Base-by-base conservation (phyloP, 1,140 invertebrate genomes). In the Wasmannia auropunctata region DNA sequence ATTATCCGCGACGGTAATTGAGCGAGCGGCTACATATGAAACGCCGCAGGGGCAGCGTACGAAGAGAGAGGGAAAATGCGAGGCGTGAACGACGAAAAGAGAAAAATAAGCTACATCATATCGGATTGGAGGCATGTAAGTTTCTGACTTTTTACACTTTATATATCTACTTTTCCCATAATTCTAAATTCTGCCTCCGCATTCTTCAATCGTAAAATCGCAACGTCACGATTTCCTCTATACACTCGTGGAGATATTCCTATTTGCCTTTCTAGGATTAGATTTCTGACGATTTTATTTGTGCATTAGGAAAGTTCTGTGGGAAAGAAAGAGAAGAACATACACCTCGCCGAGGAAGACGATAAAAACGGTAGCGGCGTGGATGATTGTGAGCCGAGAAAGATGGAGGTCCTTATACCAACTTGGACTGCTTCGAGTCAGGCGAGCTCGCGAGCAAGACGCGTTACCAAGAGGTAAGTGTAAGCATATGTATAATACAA, bases 1-100 rank as follows among this genome's bases (percentile, higher is more conserved):
- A 93, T 93, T 92, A 93, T 92, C 86, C 89, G 87, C 90, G 91
- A 92, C 79, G 91, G 91, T 93, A 93, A 94, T 93, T 93, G 92
- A 93, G 91, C 87, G 88, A 91, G 88, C 72, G 92, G 86, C 43
- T 77, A n/a, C n/a, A n/a, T n/a, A 76, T n/a, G 37, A 67, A n/a
- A 76, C 85, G 63, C 77, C 31, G 58, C 25, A 25, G 22, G 54
- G 14, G 34, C 11, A 51, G 54, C 49, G 46, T 67, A 69, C 6
- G 49, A 65, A 14, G 54, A 54, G 49, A 58, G 40, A 58, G 69
- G 11, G 31, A 60, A 88, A 70, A 8, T 56, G 8, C 11, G 22
- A 28, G 16, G 34, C 43, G 43, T 14, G 28, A 28, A 34, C 19
- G 37, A 51, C 25, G 28, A 25, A 86, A 46, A 46, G 8, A 56